Evolutionary conservation across 2,113 vertebrate species (phyloP).

Genomic region (Haemorhous mexicanus): DNA sequence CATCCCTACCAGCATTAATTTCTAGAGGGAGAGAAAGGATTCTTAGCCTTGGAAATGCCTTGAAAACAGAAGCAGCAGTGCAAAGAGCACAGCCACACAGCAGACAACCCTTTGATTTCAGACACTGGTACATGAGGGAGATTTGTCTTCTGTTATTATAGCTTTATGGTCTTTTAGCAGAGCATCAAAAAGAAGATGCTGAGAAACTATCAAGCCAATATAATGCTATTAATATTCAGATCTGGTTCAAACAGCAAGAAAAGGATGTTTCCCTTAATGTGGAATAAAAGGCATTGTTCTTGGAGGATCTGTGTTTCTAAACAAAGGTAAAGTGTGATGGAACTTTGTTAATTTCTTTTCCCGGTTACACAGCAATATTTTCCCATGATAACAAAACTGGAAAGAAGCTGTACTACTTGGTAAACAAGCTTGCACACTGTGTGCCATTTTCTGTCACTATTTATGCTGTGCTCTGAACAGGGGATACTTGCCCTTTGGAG

Average conservation of each 20-base stretch:
- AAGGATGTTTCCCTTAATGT: not conserved
- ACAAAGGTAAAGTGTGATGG: not conserved
- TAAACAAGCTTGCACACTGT: not conserved
- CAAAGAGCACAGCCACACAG: not conserved
- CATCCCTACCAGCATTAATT: not conserved
- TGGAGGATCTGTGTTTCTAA: not conserved
- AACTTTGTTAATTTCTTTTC: not conserved
- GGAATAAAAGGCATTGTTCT: not conserved
- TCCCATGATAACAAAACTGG: not conserved
- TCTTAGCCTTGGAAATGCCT: not conserved
- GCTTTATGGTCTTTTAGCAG: not conserved
- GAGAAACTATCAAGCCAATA: not conserved
- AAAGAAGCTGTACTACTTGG: not conserved
- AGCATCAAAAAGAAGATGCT: not conserved
- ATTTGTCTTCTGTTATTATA: not conserved
- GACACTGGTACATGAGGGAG: not conserved
- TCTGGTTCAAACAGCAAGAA: not conserved
- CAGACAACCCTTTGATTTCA: not conserved
- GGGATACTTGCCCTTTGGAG: not conserved
- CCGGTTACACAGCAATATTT: not conserved
- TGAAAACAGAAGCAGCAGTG: not conserved
- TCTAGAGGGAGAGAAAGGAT: not conserved
- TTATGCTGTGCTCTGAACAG: not conserved
- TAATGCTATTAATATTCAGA: not conserved
- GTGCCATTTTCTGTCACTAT: not conserved